Base-by-base conservation (phyloP, 1,140 invertebrate species). In the Phymastichus coffea region DNA sequence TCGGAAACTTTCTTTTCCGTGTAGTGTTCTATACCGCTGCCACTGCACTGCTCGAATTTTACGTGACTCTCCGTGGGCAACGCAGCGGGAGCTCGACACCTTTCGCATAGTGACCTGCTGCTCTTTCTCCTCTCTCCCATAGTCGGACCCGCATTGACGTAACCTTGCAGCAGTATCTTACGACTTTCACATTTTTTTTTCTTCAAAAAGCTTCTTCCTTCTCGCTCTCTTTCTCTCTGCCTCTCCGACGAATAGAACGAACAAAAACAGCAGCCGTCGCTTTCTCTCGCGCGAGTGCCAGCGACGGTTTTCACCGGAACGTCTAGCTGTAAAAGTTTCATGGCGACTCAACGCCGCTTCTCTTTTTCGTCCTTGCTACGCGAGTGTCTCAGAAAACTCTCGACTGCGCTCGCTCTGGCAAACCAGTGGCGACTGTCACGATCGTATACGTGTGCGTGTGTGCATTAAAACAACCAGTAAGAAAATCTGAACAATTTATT, bases 141-240 rank as follows among this genome's bases (percentile, higher is more conserved):
- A n/a, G n/a, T n/a, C n/a, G n/a, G n/a, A n/a, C n/a, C n/a, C n/a
- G n/a, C n/a, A n/a, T n/a, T n/a, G 20, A 54, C 40, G 46, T 55
- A 53, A 52, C 54, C 67, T 64, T 62, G 58, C 46, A 57, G 57
- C 47, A n/a, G n/a, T 59, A 49, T 58, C 63, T 22, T 61, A n/a
- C 48, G 64, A 71, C 73, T 78, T 78, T 78, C 74, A 76, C 73
- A 74, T 77, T 74, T 79, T 40, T 40, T 76, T n/a, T n/a, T n/a
- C n/a, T 72, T 70, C 62, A 14, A 15, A 67, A 71, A 69, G 62
- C 63, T 63, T 68, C 62, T 66, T 70, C 70, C 63, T 66, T 59
- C 53, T 61, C 65, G 44, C 48, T 37, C 35, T 67, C 43, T 48
- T 57, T 33, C 54, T 59, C 17, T 26, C 46, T 44, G 55, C 51